Evolutionary conservation across 2,888 invertebrate species (phyloP).

Genomic region (Heliconius ethilla): DNA sequence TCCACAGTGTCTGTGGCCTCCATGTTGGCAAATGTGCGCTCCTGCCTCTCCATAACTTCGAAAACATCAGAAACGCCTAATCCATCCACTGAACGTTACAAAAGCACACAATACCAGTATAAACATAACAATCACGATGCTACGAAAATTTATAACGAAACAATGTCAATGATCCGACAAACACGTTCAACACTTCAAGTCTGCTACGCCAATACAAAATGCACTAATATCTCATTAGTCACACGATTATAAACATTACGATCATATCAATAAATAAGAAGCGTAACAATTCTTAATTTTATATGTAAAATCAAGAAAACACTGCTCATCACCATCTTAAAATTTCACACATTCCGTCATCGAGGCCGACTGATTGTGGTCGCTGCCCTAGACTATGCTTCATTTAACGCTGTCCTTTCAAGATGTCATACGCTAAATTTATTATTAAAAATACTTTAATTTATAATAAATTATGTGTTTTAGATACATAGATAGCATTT

Average conservation of each 20-base stretch:
- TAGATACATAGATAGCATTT: not conserved
- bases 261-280: constrained; percentile 52
- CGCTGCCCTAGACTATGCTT: constrained; percentile 70
- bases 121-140: constrained; percentile 78
- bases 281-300: constrained; percentile 59
- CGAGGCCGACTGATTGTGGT: constrained; percentile 76
- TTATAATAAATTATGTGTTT: too few relatives aligned
- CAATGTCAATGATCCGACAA: constrained; percentile 78
- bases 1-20: constrained; percentile 84
- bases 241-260: constrained; percentile 57
- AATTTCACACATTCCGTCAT: constrained; percentile 81
- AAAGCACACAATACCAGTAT: constrained; percentile 68
- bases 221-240: constrained; percentile 48
- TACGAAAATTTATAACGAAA: constrained; percentile 74
- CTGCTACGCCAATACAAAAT: constrained; percentile 53
- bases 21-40: constrained; percentile 82
- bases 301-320: constrained; percentile 64
- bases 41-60: constrained; percentile 77
- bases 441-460: not conserved
- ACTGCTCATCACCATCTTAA: constrained; percentile 79
- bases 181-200: constrained; percentile 68
- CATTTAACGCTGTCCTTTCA: constrained; percentile 53
- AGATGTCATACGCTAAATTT: constrained; percentile 33
- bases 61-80: constrained; percentile 78
- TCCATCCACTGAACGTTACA: constrained; percentile 65